phyloP scores from a whole-genome alignment of 2,797 vertebrate genomes.

The Hirundo rustica region DNA sequence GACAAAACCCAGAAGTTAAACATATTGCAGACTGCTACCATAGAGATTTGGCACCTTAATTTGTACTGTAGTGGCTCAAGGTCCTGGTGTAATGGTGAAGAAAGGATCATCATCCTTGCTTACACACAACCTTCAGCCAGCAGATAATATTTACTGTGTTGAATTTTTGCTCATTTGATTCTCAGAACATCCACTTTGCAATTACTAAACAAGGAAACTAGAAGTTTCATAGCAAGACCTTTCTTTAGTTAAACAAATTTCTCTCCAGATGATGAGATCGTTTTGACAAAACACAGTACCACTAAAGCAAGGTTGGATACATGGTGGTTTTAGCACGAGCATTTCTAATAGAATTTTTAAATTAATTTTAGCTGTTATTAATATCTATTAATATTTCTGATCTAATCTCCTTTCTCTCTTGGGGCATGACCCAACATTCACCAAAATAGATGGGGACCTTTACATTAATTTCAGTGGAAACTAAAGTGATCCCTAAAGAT shows the following conservation, averaged over 20 bases:
- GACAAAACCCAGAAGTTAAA: slow-evolving; percentile 22
- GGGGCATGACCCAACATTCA: background rate
- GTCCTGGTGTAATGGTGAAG: background rate
- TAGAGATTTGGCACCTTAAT: background rate
- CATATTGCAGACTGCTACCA: background rate
- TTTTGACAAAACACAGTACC: background rate
- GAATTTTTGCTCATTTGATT: background rate
- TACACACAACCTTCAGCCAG: background rate
- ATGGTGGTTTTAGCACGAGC: background rate
- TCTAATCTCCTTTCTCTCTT: background rate
- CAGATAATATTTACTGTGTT: background rate
- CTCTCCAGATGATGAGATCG: background rate
- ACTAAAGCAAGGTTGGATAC: background rate
- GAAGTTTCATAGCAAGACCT: background rate
- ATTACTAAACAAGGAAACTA: background rate
- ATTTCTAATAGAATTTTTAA: background rate
- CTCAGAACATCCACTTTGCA: background rate
- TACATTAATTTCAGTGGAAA: background rate
- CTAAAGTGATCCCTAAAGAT: background rate
- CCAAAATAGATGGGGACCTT: background rate
- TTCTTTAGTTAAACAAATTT: background rate
- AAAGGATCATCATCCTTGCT: background rate
- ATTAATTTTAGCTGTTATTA: background rate
- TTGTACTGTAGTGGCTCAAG: background rate
- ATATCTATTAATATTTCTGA: background rate